These are phyloP conservation scores for Dryococelus australis DNA, from an alignment of 2,888 invertebrate genomes.

Conservation along the genomic window DNA sequence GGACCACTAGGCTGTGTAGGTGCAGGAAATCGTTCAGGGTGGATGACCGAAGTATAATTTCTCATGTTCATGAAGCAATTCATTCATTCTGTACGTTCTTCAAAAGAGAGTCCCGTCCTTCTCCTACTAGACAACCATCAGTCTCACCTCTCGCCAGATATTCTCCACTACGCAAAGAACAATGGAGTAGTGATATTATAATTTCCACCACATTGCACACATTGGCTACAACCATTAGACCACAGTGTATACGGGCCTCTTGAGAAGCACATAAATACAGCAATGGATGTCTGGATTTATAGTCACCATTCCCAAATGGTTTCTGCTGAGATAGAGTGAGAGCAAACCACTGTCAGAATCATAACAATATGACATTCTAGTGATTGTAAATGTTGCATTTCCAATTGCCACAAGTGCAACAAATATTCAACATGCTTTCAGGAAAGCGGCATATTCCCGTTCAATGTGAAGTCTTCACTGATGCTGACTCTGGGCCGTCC, in stretches of 20 bases:
- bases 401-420: neutral
- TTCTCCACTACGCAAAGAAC: too few species aligned
- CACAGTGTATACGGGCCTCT: neutral
- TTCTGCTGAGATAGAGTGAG: neutral
- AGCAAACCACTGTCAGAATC: neutral
- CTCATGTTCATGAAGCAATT: too few species aligned
- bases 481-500: neutral
- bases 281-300: slow-evolving; percentile 9
- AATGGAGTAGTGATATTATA: too few species aligned
- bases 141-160: too few species aligned
- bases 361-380: neutral
- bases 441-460: neutral
- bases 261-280: neutral
- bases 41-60: neutral
- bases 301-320: neutral
- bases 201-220: too few species aligned
- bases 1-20: slow-evolving; percentile 11
- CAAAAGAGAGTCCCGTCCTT: too few species aligned
- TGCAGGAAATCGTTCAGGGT: slow-evolving; percentile 13
- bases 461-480: neutral
- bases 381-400: neutral
- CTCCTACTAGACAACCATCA: too few species aligned
- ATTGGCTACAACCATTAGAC: too few species aligned
- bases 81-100: too few species aligned
- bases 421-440: neutral